Conservation (phyloP, 2,888 invertebrate species). For the Branchipolynoe longqiensis region DNA sequence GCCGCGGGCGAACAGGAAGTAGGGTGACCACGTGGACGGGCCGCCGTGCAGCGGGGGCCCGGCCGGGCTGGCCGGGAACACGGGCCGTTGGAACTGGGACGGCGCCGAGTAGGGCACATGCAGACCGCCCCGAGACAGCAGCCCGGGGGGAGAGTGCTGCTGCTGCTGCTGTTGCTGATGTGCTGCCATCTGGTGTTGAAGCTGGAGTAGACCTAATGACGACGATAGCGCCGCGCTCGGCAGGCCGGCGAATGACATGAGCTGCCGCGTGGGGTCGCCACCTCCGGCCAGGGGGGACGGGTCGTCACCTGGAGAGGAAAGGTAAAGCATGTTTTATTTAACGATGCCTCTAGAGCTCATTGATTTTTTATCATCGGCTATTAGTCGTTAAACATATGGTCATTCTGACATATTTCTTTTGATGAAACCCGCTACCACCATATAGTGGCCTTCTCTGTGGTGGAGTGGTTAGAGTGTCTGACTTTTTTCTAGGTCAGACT, state of each 20-base stretch:
- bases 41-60: not conserved
- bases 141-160: not conserved
- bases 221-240: slow-evolving; percentile 35
- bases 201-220: slow-evolving; percentile 42
- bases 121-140: not conserved
- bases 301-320: slow-evolving; percentile 1
- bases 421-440: too few relatives aligned
- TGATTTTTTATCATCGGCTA: too few relatives aligned
- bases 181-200: slow-evolving; percentile 40
- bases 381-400: too few relatives aligned
- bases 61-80: slow-evolving; percentile 23
- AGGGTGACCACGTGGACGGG: slow-evolving; percentile 53
- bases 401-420: too few relatives aligned
- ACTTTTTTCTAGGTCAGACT: too few relatives aligned
- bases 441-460: too few relatives aligned
- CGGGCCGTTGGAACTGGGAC: slow-evolving; percentile 19
- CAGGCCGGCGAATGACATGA: slow-evolving; percentile 39
- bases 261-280: slow-evolving; percentile 35
- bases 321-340: too few relatives aligned
- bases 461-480: too few relatives aligned
- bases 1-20: slow-evolving; percentile 50
- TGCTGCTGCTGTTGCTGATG: slow-evolving; percentile 29
- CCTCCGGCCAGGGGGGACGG: not conserved
- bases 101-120: slow-evolving; percentile 33
- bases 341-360: too few relatives aligned